phyloP scores from a whole-genome alignment of 2,888 invertebrate genomes.

The Teleogryllus oceanicus region DNA sequence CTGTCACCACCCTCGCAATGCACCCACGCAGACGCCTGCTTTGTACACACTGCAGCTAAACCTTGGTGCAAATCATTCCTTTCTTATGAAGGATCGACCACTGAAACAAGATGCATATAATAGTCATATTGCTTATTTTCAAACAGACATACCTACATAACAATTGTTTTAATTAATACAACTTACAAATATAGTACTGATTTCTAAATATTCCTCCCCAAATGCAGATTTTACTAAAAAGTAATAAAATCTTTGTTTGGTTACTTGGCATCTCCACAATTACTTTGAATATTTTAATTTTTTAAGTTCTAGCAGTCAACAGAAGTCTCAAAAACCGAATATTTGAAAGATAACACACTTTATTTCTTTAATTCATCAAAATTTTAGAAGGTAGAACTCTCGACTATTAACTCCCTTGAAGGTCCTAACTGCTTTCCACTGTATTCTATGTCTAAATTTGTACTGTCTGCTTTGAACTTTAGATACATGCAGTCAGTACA shows the following conservation, averaged over 20 bases:
- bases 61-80: conserved; percentile 33
- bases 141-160: too few relatives aligned
- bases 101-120: conserved; percentile 30
- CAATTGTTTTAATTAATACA: background rate
- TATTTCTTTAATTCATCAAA: background rate
- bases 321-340: background rate
- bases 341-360: background rate
- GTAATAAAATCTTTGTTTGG: background rate
- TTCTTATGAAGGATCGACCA: conserved; percentile 35
- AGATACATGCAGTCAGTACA: too few relatives aligned
- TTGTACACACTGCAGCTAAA: conserved; percentile 32
- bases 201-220: background rate
- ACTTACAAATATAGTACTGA: background rate
- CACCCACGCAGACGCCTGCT: conserved; percentile 12
- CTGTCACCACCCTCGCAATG: background rate
- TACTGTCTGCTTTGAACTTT: too few relatives aligned
- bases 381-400: too few relatives aligned
- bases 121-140: background rate
- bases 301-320: too few relatives aligned
- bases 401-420: too few relatives aligned
- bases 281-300: too few relatives aligned
- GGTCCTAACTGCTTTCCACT: too few relatives aligned
- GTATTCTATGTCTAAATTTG: too few relatives aligned
- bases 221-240: background rate
- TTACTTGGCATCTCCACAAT: too few relatives aligned